These are phyloP conservation scores for Camponotus vicinus DNA, from an alignment of 1,140 invertebrate species.

Conservation along the genomic window DNA sequence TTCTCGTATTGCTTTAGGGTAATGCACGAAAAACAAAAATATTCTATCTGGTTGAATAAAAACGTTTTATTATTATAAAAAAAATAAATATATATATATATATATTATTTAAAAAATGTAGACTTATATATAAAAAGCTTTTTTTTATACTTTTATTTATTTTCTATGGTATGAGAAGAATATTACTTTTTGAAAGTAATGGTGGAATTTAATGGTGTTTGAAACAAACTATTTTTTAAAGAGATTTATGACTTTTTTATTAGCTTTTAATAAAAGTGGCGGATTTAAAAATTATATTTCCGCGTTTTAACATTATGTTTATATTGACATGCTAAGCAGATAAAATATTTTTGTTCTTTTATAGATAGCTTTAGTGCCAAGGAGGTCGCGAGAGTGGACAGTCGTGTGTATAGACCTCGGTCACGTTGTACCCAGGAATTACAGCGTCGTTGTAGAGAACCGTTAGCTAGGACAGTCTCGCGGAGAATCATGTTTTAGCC, in stretches of 20 bases:
- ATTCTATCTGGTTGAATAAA: neutral
- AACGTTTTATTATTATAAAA: neutral
- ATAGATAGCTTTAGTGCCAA: slow-evolving; percentile 1
- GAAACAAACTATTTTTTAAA: neutral
- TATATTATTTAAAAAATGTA: neutral
- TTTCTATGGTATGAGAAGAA: neutral
- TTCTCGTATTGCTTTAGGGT: neutral
- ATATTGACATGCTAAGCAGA: neutral
- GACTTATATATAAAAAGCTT: neutral
- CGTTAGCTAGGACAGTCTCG: slow-evolving; percentile 6
- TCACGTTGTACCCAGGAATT: neutral
- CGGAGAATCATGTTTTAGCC: slow-evolving; percentile 8
- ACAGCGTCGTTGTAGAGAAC: neutral
- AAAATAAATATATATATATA: neutral
- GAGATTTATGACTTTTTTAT: neutral
- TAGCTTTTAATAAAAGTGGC: neutral
- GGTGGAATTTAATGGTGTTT: neutral
- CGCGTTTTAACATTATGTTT: neutral
- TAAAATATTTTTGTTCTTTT: neutral
- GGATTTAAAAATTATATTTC: neutral
- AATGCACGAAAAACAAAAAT: neutral
- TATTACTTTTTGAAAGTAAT: neutral
- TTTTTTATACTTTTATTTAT: neutral
- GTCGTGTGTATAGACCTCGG: neutral
- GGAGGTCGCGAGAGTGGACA: neutral